Conservation (phyloP, 23 tunicate species). For the Botrylloides violaceus region DNA sequence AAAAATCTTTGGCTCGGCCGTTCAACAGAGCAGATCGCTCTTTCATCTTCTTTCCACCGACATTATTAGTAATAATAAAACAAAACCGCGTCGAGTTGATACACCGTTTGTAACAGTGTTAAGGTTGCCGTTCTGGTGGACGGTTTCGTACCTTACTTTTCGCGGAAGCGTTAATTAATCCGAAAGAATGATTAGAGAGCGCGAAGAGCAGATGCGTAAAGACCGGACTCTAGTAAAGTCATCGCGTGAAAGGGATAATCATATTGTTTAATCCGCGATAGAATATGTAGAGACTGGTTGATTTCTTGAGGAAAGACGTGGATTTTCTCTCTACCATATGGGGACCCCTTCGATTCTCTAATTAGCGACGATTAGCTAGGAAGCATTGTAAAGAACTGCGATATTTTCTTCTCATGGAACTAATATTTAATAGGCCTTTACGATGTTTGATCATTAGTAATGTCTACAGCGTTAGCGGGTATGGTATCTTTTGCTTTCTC, state of each 20-base stretch:
- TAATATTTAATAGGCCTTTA: neutral
- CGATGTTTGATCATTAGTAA: conserved; percentile 1
- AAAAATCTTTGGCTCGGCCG: neutral
- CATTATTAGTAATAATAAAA: neutral
- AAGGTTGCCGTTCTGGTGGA: neutral
- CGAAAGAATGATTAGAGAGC: conserved; percentile 13
- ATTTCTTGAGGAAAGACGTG: neutral
- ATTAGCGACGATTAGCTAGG: conserved; percentile 1
- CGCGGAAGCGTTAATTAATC: conserved; percentile 26
- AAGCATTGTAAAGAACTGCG: neutral
- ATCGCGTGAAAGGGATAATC: conserved; percentile 29
- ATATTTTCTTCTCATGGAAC: neutral
- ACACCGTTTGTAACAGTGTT: neutral
- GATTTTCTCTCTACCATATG: conserved; percentile 10
- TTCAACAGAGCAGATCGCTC: conserved; percentile 6
- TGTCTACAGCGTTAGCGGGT: neutral
- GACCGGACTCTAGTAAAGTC: neutral
- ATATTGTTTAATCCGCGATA: conserved; percentile 6
- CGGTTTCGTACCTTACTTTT: conserved; percentile 4
- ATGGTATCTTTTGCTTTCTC: neutral
- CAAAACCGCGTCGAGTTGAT: neutral
- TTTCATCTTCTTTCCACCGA: conserved; percentile 11
- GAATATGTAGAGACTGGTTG: neutral
- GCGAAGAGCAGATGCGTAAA: conserved; percentile 1
- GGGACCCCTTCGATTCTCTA: conserved; percentile 3